Base-by-base conservation (phyloP, 1,140 invertebrate genomes). In the Sesamia nonagrioides region DNA sequence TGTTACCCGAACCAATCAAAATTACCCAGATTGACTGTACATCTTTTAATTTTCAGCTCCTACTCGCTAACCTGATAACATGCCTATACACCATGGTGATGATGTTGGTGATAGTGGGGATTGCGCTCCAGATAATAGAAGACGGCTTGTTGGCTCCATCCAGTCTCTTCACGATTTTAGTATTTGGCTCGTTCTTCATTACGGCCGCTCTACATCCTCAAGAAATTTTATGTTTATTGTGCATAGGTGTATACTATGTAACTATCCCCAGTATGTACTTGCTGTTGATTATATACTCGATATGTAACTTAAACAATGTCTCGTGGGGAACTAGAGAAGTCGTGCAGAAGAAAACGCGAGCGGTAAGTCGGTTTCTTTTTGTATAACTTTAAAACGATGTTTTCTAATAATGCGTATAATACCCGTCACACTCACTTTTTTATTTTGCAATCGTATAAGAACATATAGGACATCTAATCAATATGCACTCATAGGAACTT, bases 191-290 rank as follows among this genome's bases (percentile, higher is more conserved):
- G 66, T 94, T 95, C 85, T 89, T 95, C 77, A 48, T 92, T 21
- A 91, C 95, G 4, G 97, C 97, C 0, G 86, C 98, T 0, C 84
- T 99, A 17, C 98, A 99, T 95, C 98, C 98, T 0, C 97, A 97
- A 89, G 98, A 99, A 93, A 96, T 97, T 71, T 92, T 92, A 11
- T 98, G 98, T 86, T 90, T 99, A 6, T 88, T 97, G 15, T 97
- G 97, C 77, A 97, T 98, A 15, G 90, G 98, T 5, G 96, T 99
- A 33, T 99, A 99, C 91, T 99, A 98, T 89, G 96, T 99, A 13
- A 98, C 98, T 7, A 97, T 99, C 61, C 98, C 98, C 0, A 98
- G 98, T 77, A 99, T 99, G 98, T 99, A 99, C 88, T 97, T 99
- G 96, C 94, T 99, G 77, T 96, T 99, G 13, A 98, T 98, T 54